A percentile compares a stretch with the other conserved stretches of the same genome.
Evolutionary conservation across 2,797 vertebrate genomes (phyloP).

Genomic region (Streptopelia turtur): DNA sequence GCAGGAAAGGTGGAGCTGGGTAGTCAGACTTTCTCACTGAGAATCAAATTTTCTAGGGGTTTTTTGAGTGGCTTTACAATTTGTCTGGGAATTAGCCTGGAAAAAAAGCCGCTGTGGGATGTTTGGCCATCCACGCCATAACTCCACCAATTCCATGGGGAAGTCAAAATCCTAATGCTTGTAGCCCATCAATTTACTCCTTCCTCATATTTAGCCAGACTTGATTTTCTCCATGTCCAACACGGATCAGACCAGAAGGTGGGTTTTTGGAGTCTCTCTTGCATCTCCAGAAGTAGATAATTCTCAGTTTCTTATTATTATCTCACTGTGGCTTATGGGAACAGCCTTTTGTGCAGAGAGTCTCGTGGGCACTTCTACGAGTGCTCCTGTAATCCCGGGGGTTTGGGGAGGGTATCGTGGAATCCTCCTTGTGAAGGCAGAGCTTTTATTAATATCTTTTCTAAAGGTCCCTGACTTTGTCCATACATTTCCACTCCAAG

Average conservation of each 20-base stretch:
- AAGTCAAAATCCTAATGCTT: neutral
- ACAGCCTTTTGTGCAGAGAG: rapidly evolving
- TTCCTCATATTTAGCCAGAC: neutral
- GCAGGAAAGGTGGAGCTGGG: neutral
- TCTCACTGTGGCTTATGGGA: neutral
- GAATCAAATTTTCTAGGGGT: neutral
- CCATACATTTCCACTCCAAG: conserved; percentile 57
- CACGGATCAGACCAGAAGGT: neutral
- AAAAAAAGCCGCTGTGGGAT: neutral
- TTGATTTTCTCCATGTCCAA: rapidly evolving
- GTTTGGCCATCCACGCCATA: neutral
- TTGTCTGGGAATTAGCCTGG: neutral
- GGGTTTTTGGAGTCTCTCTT: neutral
- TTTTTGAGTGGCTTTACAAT: neutral
- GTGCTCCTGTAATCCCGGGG: neutral
- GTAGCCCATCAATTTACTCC: neutral
- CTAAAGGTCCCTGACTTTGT: conserved; percentile 59
- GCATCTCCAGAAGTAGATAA: neutral
- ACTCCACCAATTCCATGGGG: neutral
- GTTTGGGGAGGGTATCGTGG: neutral
- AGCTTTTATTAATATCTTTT: neutral
- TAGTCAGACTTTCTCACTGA: neutral
- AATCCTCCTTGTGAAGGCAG: neutral
- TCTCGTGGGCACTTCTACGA: neutral
- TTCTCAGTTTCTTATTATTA: neutral